phyloP scores from a whole-genome alignment of 2,888 invertebrate genomes.

The Adineta ricciae region DNA sequence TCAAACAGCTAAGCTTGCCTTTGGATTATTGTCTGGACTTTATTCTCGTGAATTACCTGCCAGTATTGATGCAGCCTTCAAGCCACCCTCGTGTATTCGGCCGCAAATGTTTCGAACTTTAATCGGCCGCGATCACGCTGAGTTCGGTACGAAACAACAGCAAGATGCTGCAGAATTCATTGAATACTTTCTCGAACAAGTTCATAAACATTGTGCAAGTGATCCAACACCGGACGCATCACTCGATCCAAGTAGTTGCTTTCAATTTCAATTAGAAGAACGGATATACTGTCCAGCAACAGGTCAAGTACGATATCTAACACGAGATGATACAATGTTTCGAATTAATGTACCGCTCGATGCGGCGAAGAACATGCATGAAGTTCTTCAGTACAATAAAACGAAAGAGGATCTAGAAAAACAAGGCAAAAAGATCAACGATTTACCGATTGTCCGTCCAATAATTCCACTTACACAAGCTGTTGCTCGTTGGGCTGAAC shows the following conservation, averaged over 20 bases:
- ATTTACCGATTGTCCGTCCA: conserved; percentile 22
- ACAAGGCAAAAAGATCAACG: conserved; percentile 54
- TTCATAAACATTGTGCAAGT: conserved; percentile 39
- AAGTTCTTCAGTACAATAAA: conserved; percentile 64
- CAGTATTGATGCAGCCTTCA: not conserved
- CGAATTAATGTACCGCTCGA: conserved; percentile 3
- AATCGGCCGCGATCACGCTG: conserved; percentile 77
- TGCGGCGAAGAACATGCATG: conserved; percentile 41
- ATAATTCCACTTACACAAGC: conserved; percentile 25
- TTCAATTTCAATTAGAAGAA: conserved; percentile 33
- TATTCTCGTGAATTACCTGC: conserved; percentile 10
- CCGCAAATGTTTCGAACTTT: conserved; percentile 81
- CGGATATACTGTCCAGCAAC: conserved; percentile 54
- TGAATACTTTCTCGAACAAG: conserved; percentile 62
- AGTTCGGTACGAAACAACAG: conserved; percentile 83
- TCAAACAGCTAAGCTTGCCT: conserved; percentile 66
- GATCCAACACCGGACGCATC: conserved; percentile 36
- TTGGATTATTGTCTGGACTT: conserved; percentile 74
- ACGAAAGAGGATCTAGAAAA: conserved; percentile 55
- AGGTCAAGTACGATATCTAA: conserved; percentile 56
- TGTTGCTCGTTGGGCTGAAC: conserved; percentile 25
- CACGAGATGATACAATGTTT: conserved; percentile 26
- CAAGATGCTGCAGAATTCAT: conserved; percentile 97
- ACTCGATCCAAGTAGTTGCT: conserved; percentile 14
- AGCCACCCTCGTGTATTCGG: conserved; percentile 58